Conservation (phyloP, 2,797 vertebrate genomes). For the Thripadectes ignobilis region DNA sequence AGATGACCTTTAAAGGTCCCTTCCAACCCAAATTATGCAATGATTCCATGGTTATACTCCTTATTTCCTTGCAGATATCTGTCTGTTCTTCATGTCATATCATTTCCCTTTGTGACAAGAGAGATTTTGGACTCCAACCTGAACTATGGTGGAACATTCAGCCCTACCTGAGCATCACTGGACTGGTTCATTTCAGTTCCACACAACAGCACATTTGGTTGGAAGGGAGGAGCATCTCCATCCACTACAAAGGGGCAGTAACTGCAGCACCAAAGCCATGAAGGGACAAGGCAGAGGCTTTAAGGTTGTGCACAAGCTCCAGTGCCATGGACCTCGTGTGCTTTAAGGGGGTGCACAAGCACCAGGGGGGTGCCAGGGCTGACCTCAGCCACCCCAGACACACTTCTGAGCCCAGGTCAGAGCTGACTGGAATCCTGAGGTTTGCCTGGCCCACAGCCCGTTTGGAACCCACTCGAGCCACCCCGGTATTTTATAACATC, state of each 20-base stretch:
- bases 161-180: fast-evolving
- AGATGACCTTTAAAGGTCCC: background rate
- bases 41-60: background rate
- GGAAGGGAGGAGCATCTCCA: background rate
- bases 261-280: background rate
- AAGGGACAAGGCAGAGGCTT: background rate
- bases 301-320: background rate
- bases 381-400: constrained; percentile 71
- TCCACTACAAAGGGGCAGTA: background rate
- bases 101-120: background rate
- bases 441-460: constrained; percentile 73
- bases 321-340: background rate
- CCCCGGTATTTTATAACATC: constrained; percentile 75
- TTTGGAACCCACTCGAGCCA: constrained; percentile 66
- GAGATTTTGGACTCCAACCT: background rate
- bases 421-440: constrained; percentile 77
- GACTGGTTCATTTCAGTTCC: background rate
- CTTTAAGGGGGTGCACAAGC: background rate
- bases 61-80: background rate
- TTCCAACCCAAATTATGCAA: background rate
- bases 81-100: background rate
- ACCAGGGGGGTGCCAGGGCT: background rate
- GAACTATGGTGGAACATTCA: fast-evolving
- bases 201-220: background rate
- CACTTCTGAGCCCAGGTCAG: constrained; percentile 60